Conservation (phyloP, 2,888 invertebrate species). For the Sericinus montela region DNA sequence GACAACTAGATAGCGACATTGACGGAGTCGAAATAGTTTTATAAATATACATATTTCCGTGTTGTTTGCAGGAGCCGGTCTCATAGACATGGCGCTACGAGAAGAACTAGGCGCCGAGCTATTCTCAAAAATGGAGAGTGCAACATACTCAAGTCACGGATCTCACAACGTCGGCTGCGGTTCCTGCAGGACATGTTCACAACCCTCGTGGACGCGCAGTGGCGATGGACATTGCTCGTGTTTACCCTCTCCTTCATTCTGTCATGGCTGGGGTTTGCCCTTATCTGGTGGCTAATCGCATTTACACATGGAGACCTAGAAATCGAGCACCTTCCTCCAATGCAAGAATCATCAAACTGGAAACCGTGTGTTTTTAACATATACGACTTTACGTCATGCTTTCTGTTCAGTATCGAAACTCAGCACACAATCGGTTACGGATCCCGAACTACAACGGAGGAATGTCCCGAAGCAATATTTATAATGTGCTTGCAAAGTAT, state of each 20-base stretch:
- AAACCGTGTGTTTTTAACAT: conserved; percentile 91
- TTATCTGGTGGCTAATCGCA: conserved; percentile 93
- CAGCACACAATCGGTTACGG: conserved; percentile 96
- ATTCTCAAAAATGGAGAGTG: conserved; percentile 98
- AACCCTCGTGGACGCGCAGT: conserved; percentile 93
- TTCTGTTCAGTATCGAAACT: conserved; percentile 95
- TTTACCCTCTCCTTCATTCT: conserved; percentile 92
- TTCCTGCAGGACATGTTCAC: conserved; percentile 92
- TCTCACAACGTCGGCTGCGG: conserved; percentile 88
- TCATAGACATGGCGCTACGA: conserved; percentile 82
- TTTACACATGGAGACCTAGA: conserved; percentile 92
- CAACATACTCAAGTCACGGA: conserved; percentile 94
- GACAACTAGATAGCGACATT: conserved; percentile 39
- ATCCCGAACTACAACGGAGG: conserved; percentile 90
- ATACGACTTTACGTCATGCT: conserved; percentile 90
- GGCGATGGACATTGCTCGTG: conserved; percentile 94
- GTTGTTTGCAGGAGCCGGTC: conserved; percentile 82
- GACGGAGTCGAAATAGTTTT: conserved; percentile 39
- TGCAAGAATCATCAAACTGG: conserved; percentile 79
- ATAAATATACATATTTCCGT: conserved; percentile 35
- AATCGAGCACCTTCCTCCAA: conserved; percentile 73
- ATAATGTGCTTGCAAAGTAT: conserved; percentile 95
- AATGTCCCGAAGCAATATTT: conserved; percentile 93
- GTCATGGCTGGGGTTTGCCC: conserved; percentile 91
- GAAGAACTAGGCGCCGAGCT: conserved; percentile 88